phyloP scores from a whole-genome alignment of 2,113 vertebrate genomes.

The Struthio camelus region DNA sequence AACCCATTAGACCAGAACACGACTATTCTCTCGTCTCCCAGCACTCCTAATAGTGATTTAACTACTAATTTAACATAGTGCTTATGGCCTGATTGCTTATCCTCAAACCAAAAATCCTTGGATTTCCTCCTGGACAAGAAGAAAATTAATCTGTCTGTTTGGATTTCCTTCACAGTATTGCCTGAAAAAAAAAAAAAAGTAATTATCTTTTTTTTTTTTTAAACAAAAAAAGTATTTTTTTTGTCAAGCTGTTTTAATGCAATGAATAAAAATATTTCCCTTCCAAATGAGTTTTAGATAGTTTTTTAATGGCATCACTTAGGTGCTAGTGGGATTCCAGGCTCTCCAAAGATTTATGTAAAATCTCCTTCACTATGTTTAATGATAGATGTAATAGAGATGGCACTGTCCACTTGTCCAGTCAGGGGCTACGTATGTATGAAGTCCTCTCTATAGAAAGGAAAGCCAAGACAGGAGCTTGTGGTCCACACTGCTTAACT shows the following conservation, averaged over 20 bases:
- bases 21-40: background rate
- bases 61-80: background rate
- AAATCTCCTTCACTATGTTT: background rate
- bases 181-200: background rate
- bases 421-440: background rate
- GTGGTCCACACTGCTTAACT: background rate
- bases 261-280: background rate
- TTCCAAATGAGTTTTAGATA: background rate
- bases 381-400: background rate
- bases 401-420: background rate
- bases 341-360: background rate
- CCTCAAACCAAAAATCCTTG: background rate
- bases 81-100: background rate
- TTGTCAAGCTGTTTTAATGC: background rate
- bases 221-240: background rate
- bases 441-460: background rate
- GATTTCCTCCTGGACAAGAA: background rate
- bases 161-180: background rate
- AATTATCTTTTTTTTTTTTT: background rate
- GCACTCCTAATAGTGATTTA: background rate
- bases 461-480: background rate
- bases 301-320: background rate
- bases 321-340: background rate
- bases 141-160: background rate
- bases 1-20: background rate